A percentile compares a stretch with the other conserved stretches of the same genome.
Evolutionary conservation across 1,140 invertebrate genomes (phyloP).

Genomic region (Leptoteleia sp.): DNA sequence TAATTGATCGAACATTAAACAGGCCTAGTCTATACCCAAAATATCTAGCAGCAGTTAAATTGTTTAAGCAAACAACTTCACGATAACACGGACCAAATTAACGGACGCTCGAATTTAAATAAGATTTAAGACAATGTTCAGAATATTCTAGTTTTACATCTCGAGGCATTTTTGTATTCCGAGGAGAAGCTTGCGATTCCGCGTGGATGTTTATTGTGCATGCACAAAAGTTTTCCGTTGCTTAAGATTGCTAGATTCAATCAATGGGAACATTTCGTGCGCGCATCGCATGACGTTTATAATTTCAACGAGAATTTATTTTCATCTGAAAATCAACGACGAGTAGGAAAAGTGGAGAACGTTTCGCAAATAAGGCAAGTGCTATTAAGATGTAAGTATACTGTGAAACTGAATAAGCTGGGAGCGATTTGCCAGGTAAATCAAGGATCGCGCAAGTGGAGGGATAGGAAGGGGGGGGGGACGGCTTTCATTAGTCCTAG

Average conservation of each 20-base stretch:
- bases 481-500: conserved; percentile 37
- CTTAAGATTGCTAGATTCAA: conserved; percentile 9
- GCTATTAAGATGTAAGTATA: conserved; percentile 1
- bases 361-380: conserved; percentile 22
- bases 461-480: no score
- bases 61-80: no score
- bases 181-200: no score
- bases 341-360: conserved; percentile 1
- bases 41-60: no score
- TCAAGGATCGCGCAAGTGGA: conserved; percentile 24
- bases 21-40: no score
- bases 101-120: no score
- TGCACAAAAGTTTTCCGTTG: conserved; percentile 18
- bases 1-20: no score
- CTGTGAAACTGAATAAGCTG: conserved; percentile 8
- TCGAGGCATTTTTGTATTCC: no score
- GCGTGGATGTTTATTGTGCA: not conserved
- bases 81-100: no score
- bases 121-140: no score
- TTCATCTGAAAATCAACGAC: conserved; percentile 2
- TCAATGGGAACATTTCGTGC: conserved; percentile 18
- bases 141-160: no score
- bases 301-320: conserved; percentile 22
- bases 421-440: conserved; percentile 27
- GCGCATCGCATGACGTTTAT: conserved; percentile 4